Percentiles rank a stretch among this genome's conserved stretches.
These are phyloP conservation scores for Meles meles DNA, from an alignment of 2,113 vertebrate species.

Conservation along the genomic window DNA sequence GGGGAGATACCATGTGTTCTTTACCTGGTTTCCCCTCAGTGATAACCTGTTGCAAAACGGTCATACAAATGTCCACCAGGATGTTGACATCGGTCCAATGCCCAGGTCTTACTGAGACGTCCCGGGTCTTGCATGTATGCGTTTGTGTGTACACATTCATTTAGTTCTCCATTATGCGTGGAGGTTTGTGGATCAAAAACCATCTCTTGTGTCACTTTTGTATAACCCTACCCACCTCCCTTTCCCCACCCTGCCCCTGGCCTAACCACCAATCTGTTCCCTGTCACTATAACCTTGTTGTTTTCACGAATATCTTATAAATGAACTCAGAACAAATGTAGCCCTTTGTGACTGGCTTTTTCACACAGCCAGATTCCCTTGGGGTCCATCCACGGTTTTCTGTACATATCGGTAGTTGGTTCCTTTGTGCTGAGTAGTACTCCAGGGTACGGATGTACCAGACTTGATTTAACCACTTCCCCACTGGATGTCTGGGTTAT, in stretches of 20 bases:
- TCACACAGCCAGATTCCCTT: neutral
- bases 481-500: neutral
- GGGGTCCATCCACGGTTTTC: neutral
- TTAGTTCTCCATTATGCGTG: neutral
- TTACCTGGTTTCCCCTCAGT: neutral
- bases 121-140: rapidly evolving
- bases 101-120: neutral
- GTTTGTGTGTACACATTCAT: neutral
- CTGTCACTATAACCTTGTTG: neutral
- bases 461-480: neutral
- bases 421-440: neutral
- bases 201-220: neutral
- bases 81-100: neutral
- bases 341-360: neutral
- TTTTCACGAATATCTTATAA: neutral
- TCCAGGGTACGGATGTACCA: neutral
- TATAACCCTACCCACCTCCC: neutral
- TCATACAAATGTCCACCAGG: neutral
- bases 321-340: neutral
- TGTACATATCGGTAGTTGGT: neutral
- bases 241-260: neutral
- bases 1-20: neutral
- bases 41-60: neutral
- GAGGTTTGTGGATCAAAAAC: neutral
- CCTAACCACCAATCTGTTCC: neutral